These are phyloP conservation scores for Cyrtodaria siliqua DNA, from an alignment of 2,888 invertebrate genomes.

Conservation along the genomic window DNA sequence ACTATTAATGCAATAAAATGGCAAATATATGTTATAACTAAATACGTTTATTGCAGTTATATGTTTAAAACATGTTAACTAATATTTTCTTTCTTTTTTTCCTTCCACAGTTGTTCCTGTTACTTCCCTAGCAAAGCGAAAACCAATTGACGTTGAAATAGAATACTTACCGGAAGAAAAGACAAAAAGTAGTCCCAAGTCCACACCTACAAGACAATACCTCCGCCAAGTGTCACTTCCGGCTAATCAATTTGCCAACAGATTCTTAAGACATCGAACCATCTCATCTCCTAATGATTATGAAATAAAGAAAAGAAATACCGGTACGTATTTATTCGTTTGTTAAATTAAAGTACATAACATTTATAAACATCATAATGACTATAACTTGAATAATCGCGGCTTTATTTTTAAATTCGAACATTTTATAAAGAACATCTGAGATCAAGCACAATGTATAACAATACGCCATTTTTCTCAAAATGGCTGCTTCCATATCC, in stretches of 20 bases:
- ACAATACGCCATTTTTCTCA: no score
- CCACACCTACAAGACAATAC: slow-evolving; percentile 21
- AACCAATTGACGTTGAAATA: slow-evolving; percentile 72
- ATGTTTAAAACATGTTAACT: no score
- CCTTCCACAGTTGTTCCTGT: slow-evolving; percentile 73
- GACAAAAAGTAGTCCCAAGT: slow-evolving; percentile 18
- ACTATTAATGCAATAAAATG: no score
- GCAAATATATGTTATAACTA: no score
- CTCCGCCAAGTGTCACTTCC: slow-evolving; percentile 63
- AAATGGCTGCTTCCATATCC: no score
- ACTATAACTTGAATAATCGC: no score
- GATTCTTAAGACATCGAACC: slow-evolving; percentile 29
- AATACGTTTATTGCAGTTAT: no score
- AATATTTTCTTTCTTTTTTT: slow-evolving; percentile 2
- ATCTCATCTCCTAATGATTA: slow-evolving; percentile 45
- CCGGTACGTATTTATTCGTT: slow-evolving; percentile 26
- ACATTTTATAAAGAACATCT: no score
- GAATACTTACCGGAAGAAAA: slow-evolving; percentile 68
- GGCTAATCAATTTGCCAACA: slow-evolving; percentile 31
- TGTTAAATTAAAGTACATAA: no score
- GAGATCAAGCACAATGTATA: no score
- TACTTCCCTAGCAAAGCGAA: slow-evolving; percentile 65
- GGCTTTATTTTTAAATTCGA: no score
- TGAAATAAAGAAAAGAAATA: slow-evolving; percentile 19
- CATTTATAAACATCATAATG: no score